A percentile compares a stretch with the other conserved stretches of the same genome.
Evolutionary conservation across 2,888 invertebrate genomes (phyloP).

Genomic region (Morinoia aosen): DNA sequence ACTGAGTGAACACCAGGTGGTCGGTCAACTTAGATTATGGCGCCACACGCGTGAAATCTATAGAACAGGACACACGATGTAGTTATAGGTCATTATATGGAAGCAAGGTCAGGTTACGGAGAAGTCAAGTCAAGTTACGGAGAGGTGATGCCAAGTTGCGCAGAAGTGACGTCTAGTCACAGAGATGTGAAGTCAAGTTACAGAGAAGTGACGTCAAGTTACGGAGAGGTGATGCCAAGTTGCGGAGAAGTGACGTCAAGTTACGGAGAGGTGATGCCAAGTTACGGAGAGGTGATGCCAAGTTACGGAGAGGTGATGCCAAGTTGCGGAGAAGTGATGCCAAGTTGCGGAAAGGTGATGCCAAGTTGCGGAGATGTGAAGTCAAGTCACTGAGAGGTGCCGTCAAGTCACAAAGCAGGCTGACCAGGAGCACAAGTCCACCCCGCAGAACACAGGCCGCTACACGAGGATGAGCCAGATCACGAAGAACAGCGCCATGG

Average conservation of each 20-base stretch:
- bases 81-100: too few species aligned
- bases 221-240: not conserved
- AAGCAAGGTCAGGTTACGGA: too few species aligned
- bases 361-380: too few species aligned
- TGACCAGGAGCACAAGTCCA: not conserved
- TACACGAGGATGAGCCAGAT: slow-evolving; percentile 64
- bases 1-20: too few species aligned
- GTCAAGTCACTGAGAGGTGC: too few species aligned
- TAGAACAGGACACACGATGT: too few species aligned
- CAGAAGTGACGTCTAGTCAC: too few species aligned
- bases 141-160: too few species aligned
- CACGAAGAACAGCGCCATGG: slow-evolving; percentile 64
- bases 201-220: not conserved
- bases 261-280: not conserved
- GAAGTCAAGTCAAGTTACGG: not conserved
- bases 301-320: not conserved
- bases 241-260: not conserved
- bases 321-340: not conserved
- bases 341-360: not conserved
- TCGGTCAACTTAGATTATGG: too few species aligned
- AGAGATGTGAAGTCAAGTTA: not conserved
- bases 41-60: too few species aligned
- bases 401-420: not conserved
- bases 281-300: not conserved
- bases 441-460: not conserved